A percentile compares a stretch with the other conserved stretches of the same genome.
These are phyloP conservation scores for Dromas ardeola DNA, from an alignment of 2,113 vertebrate genomes.

Conservation along the genomic window DNA sequence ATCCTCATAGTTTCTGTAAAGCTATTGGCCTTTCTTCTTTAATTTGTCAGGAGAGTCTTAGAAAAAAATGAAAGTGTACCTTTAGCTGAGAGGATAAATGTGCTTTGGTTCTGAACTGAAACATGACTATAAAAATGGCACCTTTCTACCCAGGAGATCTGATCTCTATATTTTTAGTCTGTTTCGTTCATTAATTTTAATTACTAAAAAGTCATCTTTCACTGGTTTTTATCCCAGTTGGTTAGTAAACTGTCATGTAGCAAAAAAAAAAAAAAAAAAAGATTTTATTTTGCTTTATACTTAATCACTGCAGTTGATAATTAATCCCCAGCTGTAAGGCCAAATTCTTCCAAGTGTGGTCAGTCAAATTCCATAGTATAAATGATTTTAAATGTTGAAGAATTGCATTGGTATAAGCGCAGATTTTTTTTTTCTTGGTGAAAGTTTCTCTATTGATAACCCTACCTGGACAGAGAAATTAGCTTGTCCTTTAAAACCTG, in stretches of 20 bases:
- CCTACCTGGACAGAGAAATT: background rate
- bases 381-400: background rate
- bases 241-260: background rate
- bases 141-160: background rate
- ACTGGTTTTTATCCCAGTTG: background rate
- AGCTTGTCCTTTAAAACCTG: background rate
- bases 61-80: background rate
- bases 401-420: background rate
- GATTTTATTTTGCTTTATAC: background rate
- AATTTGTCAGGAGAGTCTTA: background rate
- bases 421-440: background rate
- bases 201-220: background rate
- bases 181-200: constrained; percentile 15
- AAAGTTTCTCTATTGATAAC: background rate
- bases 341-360: background rate
- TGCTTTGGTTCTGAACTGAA: background rate
- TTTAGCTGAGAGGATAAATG: background rate
- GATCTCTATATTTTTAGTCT: background rate
- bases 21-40: background rate
- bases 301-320: background rate
- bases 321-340: background rate
- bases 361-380: background rate
- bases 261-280: background rate
- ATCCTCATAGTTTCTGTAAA: background rate
- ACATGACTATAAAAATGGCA: background rate